Evolutionary conservation across 2,797 vertebrate genomes (phyloP).

Genomic region (Diceros bicornis): DNA sequence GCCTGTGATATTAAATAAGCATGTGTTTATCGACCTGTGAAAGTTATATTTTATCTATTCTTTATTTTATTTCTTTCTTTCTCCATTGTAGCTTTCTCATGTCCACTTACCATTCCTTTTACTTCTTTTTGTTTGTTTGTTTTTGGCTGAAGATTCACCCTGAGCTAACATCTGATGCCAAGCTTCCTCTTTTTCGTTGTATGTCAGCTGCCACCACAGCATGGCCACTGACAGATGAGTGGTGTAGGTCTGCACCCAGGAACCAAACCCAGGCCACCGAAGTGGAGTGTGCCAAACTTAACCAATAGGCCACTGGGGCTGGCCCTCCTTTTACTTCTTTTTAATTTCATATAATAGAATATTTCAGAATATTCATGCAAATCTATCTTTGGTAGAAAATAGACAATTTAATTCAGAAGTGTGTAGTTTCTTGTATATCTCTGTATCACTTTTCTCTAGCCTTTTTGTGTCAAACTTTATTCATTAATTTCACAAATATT

Average conservation of each 20-base stretch:
- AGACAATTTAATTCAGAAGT: background rate
- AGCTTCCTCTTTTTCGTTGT: too few relatives aligned
- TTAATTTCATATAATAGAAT: background rate
- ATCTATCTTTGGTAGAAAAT: background rate
- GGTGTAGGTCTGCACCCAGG: too few relatives aligned
- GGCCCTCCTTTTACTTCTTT: background rate
- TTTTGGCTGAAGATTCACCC: too few relatives aligned
- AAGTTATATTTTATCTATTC: background rate
- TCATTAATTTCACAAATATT: slow-evolving; percentile 34
- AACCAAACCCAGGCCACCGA: too few relatives aligned
- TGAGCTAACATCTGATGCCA: too few relatives aligned
- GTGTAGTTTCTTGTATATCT: background rate
- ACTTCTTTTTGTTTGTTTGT: background rate
- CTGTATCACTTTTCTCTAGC: background rate
- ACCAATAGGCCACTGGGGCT: too few relatives aligned
- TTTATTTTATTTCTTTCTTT: slow-evolving; percentile 1
- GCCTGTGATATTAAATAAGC: background rate
- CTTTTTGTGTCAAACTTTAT: background rate
- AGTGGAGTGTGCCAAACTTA: too few relatives aligned
- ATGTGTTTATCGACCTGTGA: background rate
- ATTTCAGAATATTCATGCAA: background rate
- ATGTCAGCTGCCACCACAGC: too few relatives aligned
- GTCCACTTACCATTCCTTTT: background rate
- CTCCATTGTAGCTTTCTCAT: background rate
- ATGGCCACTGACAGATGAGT: too few relatives aligned